Percentiles rank a stretch among this genome's conserved stretches.
phyloP scores from a whole-genome alignment of 1,140 invertebrate species.

The Drosophila asahinai region DNA sequence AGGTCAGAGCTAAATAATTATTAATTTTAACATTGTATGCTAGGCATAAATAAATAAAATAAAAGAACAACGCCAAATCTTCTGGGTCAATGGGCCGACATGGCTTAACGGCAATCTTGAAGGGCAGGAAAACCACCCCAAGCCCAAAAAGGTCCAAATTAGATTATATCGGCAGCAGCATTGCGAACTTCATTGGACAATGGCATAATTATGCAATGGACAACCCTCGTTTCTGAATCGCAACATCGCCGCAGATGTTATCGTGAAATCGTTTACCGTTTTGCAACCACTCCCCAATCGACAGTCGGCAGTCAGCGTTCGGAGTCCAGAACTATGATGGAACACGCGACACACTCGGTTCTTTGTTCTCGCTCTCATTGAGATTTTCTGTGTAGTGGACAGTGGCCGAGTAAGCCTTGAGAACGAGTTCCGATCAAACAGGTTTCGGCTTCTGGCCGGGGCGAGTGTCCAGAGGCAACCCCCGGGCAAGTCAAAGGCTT shows the following conservation, averaged over 20 bases:
- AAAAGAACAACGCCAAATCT: conserved; percentile 22
- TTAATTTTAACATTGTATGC: too few species aligned
- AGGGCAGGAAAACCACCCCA: conserved; percentile 36
- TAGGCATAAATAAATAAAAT: too few species aligned
- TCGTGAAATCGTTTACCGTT: conserved; percentile 78
- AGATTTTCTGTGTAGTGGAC: conserved; percentile 57
- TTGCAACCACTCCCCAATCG: conserved; percentile 28
- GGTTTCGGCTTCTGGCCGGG: conserved; percentile 42
- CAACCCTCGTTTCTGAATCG: conserved; percentile 67
- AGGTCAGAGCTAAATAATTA: background rate
- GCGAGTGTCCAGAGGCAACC: conserved; percentile 43
- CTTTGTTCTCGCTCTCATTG: conserved; percentile 49
- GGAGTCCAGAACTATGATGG: conserved; percentile 53
- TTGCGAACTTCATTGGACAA: conserved; percentile 77
- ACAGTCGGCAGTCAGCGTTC: background rate
- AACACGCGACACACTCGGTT: conserved; percentile 72
- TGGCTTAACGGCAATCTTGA: background rate
- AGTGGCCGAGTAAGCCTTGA: conserved; percentile 60
- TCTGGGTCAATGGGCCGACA: conserved; percentile 69
- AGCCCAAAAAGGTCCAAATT: conserved; percentile 50
- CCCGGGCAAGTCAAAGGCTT: conserved; percentile 72
- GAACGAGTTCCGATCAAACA: conserved; percentile 58
- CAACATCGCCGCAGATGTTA: conserved; percentile 76
- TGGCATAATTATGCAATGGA: conserved; percentile 80
- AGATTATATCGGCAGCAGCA: conserved; percentile 72